These are phyloP conservation scores for Pardalotus punctatus DNA, from an alignment of 2,113 vertebrate genomes.

Conservation along the genomic window DNA sequence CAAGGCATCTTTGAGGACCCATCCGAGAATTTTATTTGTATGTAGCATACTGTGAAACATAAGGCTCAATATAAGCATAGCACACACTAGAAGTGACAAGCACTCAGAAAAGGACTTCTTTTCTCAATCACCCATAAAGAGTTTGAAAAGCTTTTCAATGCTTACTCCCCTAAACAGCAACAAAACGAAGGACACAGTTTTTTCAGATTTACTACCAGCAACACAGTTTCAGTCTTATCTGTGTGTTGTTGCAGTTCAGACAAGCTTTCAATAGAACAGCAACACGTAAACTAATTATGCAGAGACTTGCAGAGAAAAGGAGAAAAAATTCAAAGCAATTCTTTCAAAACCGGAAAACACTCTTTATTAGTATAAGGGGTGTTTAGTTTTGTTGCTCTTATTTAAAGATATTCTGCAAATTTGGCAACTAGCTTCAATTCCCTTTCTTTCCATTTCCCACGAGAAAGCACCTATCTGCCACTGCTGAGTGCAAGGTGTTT, in stretches of 20 bases:
- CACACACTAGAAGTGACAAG: neutral
- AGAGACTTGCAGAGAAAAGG: fast-evolving
- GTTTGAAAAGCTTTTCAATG: neutral
- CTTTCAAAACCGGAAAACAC: neutral
- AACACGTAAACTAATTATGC: neutral
- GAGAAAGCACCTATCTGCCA: neutral
- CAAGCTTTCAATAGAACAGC: neutral
- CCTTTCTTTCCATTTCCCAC: neutral
- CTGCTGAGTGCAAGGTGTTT: neutral
- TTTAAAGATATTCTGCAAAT: neutral
- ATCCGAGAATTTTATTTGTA: neutral
- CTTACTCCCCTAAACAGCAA: neutral
- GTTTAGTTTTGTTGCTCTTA: neutral
- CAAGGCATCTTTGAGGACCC: neutral
- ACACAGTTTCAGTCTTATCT: neutral
- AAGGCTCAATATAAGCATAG: neutral
- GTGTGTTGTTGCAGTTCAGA: neutral
- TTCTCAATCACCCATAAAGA: neutral
- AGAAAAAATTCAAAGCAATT: neutral
- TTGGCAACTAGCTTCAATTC: neutral
- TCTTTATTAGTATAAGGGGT: neutral
- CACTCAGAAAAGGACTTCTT: neutral
- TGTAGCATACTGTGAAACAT: neutral
- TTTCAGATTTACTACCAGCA: neutral
- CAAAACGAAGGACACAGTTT: neutral